Base-by-base conservation (phyloP, 2,888 invertebrate genomes). In the Sphecodes monilicornis region DNA sequence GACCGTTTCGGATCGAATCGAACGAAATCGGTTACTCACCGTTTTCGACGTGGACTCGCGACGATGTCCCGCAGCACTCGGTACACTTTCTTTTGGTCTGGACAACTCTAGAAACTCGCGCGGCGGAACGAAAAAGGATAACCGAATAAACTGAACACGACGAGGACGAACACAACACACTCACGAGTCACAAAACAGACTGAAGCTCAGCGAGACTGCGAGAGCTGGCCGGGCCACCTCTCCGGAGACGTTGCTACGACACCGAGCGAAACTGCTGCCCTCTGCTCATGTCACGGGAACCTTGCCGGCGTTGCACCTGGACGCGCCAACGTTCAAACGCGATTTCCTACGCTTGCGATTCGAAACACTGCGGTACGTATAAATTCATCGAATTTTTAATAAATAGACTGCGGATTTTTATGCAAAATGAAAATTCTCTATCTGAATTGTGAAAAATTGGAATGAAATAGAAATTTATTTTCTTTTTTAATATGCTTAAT, bases 151-250 rank as follows among this genome's bases (percentile, higher is more conserved):
- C 81, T 46, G 69, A 84, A 86, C 77, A 72, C 85, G 81, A 86
- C 81, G 22, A 76, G 76, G 80, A 86, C 87, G 80, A 87, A 84
- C 86, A 91, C 88, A 85, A 88, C 86, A 90, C 92, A 87, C 90
- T 79, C 90, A 91, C 90, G 82, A 88, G 89, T 90, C 91, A 92
- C 90, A 90, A 92, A 92, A 92, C 91, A 92, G 91, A 92, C 92
- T 92, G 91, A 91, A 83, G 88, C 87, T 82, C 77, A n/a, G n/a
- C n/a, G n/a, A n/a, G n/a, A n/a, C n/a, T 5, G 36, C 36, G 73
- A 70, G 83, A 76, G 78, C 77, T 77, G 69, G 70, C 72, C 74
- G 68, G 86, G 75, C 54, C 81, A 80, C 75, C 74, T 69, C 80
- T 18, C 32, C 73, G 71, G 71, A 69, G 75, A 74, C 78, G 76